Percentiles rank a stretch among this genome's conserved stretches.
phyloP scores from a whole-genome alignment of 2,113 vertebrate genomes.

The Leucopsar rothschildi region DNA sequence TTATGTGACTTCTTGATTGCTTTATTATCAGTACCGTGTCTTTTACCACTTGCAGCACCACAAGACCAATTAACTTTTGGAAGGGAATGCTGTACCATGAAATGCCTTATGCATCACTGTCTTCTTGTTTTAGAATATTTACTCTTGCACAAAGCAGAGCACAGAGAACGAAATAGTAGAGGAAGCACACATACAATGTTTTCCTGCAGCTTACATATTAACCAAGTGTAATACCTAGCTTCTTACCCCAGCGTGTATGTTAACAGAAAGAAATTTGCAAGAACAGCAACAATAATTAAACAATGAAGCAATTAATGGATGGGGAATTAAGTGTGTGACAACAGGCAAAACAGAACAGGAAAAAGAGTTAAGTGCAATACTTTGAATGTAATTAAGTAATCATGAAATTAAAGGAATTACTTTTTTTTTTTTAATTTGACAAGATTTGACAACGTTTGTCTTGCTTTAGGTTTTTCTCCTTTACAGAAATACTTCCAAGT shows the following conservation, averaged over 20 bases:
- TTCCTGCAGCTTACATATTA: background rate
- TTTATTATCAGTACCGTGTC: background rate
- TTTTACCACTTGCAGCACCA: background rate
- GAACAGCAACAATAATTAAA: constrained; percentile 7
- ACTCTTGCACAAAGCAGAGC: background rate
- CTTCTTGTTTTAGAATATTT: background rate
- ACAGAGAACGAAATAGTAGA: background rate
- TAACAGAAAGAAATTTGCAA: background rate
- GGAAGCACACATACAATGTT: background rate
- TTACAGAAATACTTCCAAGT: background rate
- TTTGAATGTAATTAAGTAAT: background rate
- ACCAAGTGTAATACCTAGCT: background rate
- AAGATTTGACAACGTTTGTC: background rate
- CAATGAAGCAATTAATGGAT: constrained; percentile 6
- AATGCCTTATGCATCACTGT: background rate
- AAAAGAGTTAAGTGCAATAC: background rate
- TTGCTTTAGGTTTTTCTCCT: background rate
- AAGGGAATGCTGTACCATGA: background rate
- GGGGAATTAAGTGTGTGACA: constrained; percentile 6
- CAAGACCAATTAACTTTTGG: constrained; percentile 9
- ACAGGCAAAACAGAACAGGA: background rate
- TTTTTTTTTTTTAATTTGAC: background rate
- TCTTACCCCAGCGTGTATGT: background rate
- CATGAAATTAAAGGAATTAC: background rate
- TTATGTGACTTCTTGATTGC: background rate